Evolutionary conservation across 2,888 invertebrate genomes (phyloP).

Genomic region (Lepidochitona cinerea): DNA sequence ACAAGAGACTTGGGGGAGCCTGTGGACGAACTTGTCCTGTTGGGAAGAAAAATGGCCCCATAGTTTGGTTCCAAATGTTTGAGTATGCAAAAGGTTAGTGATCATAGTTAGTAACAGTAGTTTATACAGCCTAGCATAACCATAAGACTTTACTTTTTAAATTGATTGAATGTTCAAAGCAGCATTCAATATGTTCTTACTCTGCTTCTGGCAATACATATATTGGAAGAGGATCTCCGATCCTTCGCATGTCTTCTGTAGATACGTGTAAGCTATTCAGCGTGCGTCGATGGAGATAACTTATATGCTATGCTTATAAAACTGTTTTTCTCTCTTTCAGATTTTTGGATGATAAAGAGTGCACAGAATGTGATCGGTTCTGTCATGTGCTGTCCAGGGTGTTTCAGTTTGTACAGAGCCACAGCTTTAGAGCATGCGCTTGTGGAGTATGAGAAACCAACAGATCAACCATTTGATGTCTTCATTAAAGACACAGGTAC

Average conservation of each 20-base stretch:
- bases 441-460: slow-evolving; percentile 38
- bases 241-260: too few relatives aligned
- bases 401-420: slow-evolving; percentile 47
- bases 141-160: background rate
- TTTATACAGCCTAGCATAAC: background rate
- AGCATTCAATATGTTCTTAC: too few relatives aligned
- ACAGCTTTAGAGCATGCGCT: slow-evolving; percentile 37
- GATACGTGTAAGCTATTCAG: too few relatives aligned
- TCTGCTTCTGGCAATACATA: too few relatives aligned
- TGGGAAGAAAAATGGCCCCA: slow-evolving; percentile 41
- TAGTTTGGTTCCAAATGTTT: slow-evolving; percentile 52
- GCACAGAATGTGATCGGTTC: slow-evolving; percentile 52
- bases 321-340: slow-evolving; percentile 30
- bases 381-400: slow-evolving; percentile 54
- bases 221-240: too few relatives aligned
- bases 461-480: slow-evolving; percentile 38
- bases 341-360: slow-evolving; percentile 56
- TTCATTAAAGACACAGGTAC: slow-evolving; percentile 54
- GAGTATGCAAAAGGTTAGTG: slow-evolving; percentile 51
- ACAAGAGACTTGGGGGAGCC: slow-evolving; percentile 39
- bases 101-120: background rate
- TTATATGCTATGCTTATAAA: too few relatives aligned
- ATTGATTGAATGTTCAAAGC: background rate
- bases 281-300: too few relatives aligned
- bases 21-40: slow-evolving; percentile 48